phyloP scores from a whole-genome alignment of 2,797 vertebrate species.

The Alfaro cultratus region DNA sequence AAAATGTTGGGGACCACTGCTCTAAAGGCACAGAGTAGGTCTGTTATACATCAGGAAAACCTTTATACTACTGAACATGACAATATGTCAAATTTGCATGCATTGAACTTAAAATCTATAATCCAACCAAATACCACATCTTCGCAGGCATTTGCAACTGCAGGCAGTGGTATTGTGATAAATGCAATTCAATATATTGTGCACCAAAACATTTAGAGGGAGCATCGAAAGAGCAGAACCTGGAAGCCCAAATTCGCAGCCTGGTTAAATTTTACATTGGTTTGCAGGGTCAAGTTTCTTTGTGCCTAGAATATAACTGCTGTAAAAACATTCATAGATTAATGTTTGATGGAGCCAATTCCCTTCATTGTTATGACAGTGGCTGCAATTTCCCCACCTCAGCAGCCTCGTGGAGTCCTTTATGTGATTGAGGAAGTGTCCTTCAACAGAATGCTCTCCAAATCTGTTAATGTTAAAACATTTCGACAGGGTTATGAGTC shows the following conservation, averaged over 20 bases:
- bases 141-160: neutral
- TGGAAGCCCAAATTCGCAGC: neutral
- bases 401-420: neutral
- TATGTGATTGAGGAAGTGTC: neutral
- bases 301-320: neutral
- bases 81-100: neutral
- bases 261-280: neutral
- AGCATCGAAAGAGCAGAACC: too few species aligned
- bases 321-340: slow-evolving; percentile 1
- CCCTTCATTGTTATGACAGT: slow-evolving; percentile 1
- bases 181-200: neutral
- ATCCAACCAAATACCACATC: neutral
- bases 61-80: neutral
- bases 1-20: too few species aligned
- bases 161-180: neutral
- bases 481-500: neutral
- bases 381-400: neutral
- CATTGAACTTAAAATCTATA: neutral
- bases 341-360: slow-evolving; percentile 8
- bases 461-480: neutral
- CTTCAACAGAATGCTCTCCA: neutral
- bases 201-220: neutral
- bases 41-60: neutral
- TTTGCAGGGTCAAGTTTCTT: neutral
- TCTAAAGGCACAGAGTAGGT: neutral